These are phyloP conservation scores for Perithous albicinctus DNA, from an alignment of 2,888 invertebrate genomes.

Conservation along the genomic window DNA sequence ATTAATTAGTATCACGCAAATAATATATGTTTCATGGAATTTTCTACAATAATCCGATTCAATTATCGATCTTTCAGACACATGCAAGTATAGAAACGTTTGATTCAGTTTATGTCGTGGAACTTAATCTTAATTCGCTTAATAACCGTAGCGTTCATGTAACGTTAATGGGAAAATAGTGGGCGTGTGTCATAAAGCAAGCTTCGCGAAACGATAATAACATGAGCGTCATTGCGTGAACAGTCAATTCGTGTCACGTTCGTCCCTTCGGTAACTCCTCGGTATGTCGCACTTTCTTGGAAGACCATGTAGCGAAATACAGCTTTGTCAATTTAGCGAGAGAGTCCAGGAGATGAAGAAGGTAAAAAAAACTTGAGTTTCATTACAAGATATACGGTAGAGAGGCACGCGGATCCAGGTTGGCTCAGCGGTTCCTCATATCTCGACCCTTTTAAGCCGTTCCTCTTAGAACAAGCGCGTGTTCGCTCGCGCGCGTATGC, in stretches of 20 bases:
- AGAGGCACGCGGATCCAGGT: constrained; percentile 66
- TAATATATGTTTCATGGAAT: too few species aligned
- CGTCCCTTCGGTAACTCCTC: constrained; percentile 63
- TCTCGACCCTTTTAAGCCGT: constrained; percentile 79
- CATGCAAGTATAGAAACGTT: too few species aligned
- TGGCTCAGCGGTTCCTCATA: constrained; percentile 80
- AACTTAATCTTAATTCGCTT: too few species aligned
- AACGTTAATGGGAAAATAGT: constrained; percentile 5
- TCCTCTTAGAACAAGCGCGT: constrained; percentile 32
- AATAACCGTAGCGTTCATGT: background rate
- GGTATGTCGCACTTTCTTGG: constrained; percentile 58
- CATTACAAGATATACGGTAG: constrained; percentile 58
- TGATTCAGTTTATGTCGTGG: too few species aligned
- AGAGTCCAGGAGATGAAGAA: constrained; percentile 30
- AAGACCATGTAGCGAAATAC: constrained; percentile 51
- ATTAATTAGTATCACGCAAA: too few species aligned
- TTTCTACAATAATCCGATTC: too few species aligned
- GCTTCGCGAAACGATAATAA: background rate
- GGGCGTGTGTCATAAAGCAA: background rate
- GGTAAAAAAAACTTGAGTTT: constrained; percentile 57
- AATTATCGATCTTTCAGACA: too few species aligned
- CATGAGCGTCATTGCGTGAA: constrained; percentile 17
- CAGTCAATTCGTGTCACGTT: constrained; percentile 63
- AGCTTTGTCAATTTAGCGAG: constrained; percentile 30
- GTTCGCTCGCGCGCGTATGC: constrained; percentile 53